A percentile compares a stretch with the other conserved stretches of the same genome.
Evolutionary conservation across 2,797 vertebrate genomes (phyloP).

Genomic region (Protosalanx chinensis): DNA sequence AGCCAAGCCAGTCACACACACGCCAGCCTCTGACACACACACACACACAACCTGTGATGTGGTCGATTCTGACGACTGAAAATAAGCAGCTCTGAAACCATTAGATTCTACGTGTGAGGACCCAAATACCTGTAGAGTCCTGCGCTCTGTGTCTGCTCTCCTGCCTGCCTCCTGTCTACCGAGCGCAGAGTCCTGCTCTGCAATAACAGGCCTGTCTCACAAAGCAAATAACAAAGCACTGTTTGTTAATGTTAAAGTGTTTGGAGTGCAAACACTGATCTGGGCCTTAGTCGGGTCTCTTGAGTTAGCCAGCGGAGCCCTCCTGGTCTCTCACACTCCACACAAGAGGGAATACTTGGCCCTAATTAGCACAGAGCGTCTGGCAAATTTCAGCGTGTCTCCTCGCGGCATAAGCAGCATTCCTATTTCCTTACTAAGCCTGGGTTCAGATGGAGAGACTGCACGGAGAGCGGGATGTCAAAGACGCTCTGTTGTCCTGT

Average conservation of each 20-base stretch:
- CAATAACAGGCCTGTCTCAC: slow-evolving; percentile 50
- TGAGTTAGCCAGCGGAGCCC: slow-evolving; percentile 69
- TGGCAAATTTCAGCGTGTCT: slow-evolving; percentile 89
- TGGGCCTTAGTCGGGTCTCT: slow-evolving; percentile 62
- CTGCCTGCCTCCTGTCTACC: slow-evolving; percentile 10
- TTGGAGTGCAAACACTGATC: slow-evolving; percentile 62
- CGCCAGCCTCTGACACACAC: background rate
- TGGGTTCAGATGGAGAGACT: slow-evolving; percentile 58
- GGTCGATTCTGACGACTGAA: background rate
- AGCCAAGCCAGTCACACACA: too few species aligned
- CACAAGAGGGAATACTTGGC: slow-evolving; percentile 79
- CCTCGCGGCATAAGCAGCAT: slow-evolving; percentile 73
- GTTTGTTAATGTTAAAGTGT: slow-evolving; percentile 53
- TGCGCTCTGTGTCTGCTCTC: background rate
- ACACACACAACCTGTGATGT: background rate
- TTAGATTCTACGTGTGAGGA: background rate
- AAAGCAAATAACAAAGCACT: slow-evolving; percentile 62
- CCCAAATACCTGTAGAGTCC: slow-evolving; percentile 9
- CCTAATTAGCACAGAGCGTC: slow-evolving; percentile 83
- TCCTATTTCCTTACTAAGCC: slow-evolving; percentile 84
- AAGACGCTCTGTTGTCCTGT: background rate
- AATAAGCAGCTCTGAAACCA: slow-evolving; percentile 3
- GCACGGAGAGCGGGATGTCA: slow-evolving; percentile 28
- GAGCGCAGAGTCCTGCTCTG: slow-evolving; percentile 43
- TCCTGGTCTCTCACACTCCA: slow-evolving; percentile 81